phyloP scores from a whole-genome alignment of 2,113 vertebrate genomes.

The Dolichotis patagonum region DNA sequence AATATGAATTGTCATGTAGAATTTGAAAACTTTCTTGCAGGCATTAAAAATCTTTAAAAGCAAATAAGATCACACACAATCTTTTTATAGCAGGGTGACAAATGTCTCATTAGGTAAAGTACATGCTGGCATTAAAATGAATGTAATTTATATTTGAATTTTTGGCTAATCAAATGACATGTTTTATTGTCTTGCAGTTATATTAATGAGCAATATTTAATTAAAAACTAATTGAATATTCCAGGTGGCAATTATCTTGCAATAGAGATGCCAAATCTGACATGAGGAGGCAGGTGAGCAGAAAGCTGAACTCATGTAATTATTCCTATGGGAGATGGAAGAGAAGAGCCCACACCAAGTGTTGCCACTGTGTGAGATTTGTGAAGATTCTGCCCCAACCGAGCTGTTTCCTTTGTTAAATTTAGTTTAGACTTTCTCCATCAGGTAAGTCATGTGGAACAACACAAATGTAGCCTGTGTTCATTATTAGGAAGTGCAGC shows the following conservation, averaged over 20 bases:
- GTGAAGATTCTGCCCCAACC: background rate
- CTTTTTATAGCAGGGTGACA: constrained; percentile 48
- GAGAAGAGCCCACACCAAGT: background rate
- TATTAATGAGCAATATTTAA: constrained; percentile 85
- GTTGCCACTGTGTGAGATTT: background rate
- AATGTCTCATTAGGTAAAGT: constrained; percentile 67
- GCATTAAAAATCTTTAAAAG: constrained; percentile 60
- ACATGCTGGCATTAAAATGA: constrained; percentile 71
- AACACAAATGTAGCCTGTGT: background rate
- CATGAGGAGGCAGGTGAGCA: constrained; percentile 80
- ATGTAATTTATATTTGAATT: constrained; percentile 67
- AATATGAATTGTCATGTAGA: constrained; percentile 41
- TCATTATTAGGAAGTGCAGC: background rate
- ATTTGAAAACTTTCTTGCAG: constrained; percentile 54
- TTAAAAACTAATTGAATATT: constrained; percentile 84
- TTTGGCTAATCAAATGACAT: constrained; percentile 74
- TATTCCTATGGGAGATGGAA: constrained; percentile 72
- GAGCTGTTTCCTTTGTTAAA: background rate
- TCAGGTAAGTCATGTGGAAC: background rate
- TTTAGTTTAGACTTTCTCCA: constrained; percentile 18
- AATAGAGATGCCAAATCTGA: constrained; percentile 78
- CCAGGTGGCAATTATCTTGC: constrained; percentile 75
- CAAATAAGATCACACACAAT: constrained; percentile 59
- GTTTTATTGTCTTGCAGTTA: constrained; percentile 81
- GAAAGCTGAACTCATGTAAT: constrained; percentile 79